phyloP scores from a whole-genome alignment of 2,113 vertebrate species.

The Salvator merianae region DNA sequence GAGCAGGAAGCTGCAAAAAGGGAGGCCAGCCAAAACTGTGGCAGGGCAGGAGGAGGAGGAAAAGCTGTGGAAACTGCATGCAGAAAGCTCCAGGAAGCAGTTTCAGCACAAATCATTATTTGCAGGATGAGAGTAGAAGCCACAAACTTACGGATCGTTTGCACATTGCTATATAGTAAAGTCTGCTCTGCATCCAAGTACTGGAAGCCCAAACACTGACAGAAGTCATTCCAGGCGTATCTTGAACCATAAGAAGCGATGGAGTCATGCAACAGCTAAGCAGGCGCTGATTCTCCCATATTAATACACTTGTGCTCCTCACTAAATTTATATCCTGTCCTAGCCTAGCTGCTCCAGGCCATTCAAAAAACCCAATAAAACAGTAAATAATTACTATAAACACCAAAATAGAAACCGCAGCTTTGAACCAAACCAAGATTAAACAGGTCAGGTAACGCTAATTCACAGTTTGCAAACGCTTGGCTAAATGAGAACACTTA shows the following conservation, averaged over 20 bases:
- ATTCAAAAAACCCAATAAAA: not conserved
- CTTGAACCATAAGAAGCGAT: not conserved
- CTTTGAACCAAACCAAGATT: constrained; percentile 1
- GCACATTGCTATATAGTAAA: not conserved
- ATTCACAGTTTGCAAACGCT: constrained; percentile 3
- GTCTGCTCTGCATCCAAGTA: not conserved
- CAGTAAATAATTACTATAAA: constrained; percentile 10
- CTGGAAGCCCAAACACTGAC: not conserved
- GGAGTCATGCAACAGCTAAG: not conserved
- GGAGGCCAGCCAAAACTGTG: not conserved
- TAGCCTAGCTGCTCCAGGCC: not conserved
- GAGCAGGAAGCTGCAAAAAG: not conserved
- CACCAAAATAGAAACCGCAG: constrained; percentile 20
- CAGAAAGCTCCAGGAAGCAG: not conserved
- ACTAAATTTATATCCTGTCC: constrained; percentile 1
- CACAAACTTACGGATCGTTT: not conserved
- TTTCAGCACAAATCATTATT: not conserved
- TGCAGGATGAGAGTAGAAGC: not conserved
- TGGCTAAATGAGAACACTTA: not conserved
- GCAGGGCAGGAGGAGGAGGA: not conserved
- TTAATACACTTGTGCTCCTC: not conserved
- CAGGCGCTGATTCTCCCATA: not conserved
- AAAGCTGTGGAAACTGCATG: too few species aligned
- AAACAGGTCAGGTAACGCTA: constrained; percentile 13
- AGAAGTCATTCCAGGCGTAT: not conserved